A percentile compares a stretch with the other conserved stretches of the same genome.
These are phyloP conservation scores for Pagrus major DNA, from an alignment of 2,113 vertebrate species.

Conservation along the genomic window DNA sequence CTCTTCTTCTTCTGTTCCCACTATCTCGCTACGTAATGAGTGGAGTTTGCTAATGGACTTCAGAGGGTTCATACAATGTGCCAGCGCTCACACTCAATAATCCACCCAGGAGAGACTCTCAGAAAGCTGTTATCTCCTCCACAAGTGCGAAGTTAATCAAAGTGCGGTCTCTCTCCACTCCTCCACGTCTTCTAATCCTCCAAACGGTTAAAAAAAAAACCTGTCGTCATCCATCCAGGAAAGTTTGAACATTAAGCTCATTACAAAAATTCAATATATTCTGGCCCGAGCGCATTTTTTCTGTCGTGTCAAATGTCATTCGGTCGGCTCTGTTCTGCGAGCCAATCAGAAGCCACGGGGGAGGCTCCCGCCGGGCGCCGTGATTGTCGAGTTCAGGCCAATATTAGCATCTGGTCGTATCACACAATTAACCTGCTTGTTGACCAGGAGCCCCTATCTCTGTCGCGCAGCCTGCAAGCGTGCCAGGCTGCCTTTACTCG, in stretches of 20 bases:
- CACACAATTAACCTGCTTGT: slow-evolving; percentile 78
- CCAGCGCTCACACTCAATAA: slow-evolving; percentile 56
- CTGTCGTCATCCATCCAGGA: slow-evolving; percentile 12
- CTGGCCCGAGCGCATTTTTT: neutral
- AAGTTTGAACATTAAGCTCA: slow-evolving; percentile 38
- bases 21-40: slow-evolving; percentile 32
- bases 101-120: slow-evolving; percentile 53
- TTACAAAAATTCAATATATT: slow-evolving; percentile 15
- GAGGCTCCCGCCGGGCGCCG: neutral
- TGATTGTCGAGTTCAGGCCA: slow-evolving; percentile 12
- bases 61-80: slow-evolving; percentile 46
- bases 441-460: slow-evolving; percentile 71
- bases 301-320: slow-evolving; percentile 15
- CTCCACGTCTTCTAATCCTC: slow-evolving; percentile 2
- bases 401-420: slow-evolving; percentile 61
- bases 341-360: slow-evolving; percentile 39
- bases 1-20: neutral
- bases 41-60: slow-evolving; percentile 62
- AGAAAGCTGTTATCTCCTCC: slow-evolving; percentile 66
- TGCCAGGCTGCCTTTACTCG: slow-evolving; percentile 45
- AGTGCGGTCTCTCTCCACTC: slow-evolving; percentile 36
- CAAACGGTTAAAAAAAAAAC: neutral
- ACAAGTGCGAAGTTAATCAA: slow-evolving; percentile 71
- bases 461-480: slow-evolving; percentile 38
- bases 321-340: slow-evolving; percentile 13